Conservation (phyloP, 2,797 vertebrate species). For the Sardinella longiceps region DNA sequence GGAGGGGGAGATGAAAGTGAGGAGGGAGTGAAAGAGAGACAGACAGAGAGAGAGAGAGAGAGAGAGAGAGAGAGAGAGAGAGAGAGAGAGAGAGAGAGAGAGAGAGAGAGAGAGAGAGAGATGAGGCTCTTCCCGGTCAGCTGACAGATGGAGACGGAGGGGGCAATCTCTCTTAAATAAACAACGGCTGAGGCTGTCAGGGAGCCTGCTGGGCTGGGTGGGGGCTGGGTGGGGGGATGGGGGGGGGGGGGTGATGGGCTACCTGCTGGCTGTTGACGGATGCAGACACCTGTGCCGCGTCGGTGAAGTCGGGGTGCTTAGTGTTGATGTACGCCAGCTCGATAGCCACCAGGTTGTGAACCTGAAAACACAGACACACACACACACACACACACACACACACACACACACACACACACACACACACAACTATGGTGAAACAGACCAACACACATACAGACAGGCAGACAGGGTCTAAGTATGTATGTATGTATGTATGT, state of each 20-base stretch:
- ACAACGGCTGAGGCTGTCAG: background rate
- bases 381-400: background rate
- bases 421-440: slow-evolving; percentile 4
- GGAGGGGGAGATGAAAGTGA: background rate
- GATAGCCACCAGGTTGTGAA: slow-evolving; percentile 82
- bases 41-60: background rate
- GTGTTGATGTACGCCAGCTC: slow-evolving; percentile 86
- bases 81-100: no score
- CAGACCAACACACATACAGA: slow-evolving; percentile 14
- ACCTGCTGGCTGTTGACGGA: slow-evolving; percentile 84
- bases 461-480: background rate
- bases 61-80: background rate
- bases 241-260: background rate
- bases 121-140: background rate
- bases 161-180: slow-evolving; percentile 18
- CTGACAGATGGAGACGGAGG: slow-evolving; percentile 11
- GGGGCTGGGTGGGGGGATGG: background rate
- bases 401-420: background rate
- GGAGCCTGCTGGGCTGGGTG: background rate
- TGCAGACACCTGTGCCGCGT: slow-evolving; percentile 81
- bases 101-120: background rate
- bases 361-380: slow-evolving; percentile 60
- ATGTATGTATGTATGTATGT: no score
- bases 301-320: slow-evolving; percentile 85
- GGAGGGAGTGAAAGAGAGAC: background rate